Evolutionary conservation across 1,140 invertebrate species (phyloP), one percentile per base, ranked within the genome.

Genomic region (Rhopalosiphum padi): DNA sequence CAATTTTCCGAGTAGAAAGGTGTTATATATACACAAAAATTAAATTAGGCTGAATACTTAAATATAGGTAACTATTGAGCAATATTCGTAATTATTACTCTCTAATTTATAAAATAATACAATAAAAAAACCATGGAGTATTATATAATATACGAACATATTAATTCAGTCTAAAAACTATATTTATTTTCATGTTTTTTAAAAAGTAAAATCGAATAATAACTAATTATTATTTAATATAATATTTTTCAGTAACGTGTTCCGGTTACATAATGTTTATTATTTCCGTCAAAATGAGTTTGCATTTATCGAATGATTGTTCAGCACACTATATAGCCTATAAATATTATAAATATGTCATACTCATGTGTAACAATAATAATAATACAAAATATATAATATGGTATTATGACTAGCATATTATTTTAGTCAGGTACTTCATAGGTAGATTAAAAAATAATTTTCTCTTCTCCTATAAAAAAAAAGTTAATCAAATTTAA

Each of bases 241-340:
- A n/a, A n/a, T 68, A 68, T n/a, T 77, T 77, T 77, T 18, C 30
- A 77, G n/a, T 77, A n/a, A 77, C 60, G 4, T 77, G 60, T 77
- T 68, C 60, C 30, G 30, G 60, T 68, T 68, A 68, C 60, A 5
- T 68, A 6, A 30, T 30, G 60, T 77, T n/a, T 77, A 77, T n/a
- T 77, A n/a, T 77, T n/a, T 77, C 60, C n/a, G n/a, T 77, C 60
- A 77, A 77, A 77, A 77, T 77, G 60, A n/a, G 60, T 77, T 77
- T 77, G 60, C 60, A n/a, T 18, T 77, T n/a, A 77, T 77, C 15
- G n/a, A 77, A 77, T 77, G 30, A 77, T 77, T 77, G 4, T n/a
- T 77, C 30, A 77, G 15, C 4, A 77, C 21, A 77, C n/a, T 35
- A 77, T 77, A 77, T 68, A 4, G 25, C 25, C 9, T 60, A 68